Evolutionary conservation across 2,113 vertebrate species (phyloP).

Genomic region (Solenodon paradoxus): DNA sequence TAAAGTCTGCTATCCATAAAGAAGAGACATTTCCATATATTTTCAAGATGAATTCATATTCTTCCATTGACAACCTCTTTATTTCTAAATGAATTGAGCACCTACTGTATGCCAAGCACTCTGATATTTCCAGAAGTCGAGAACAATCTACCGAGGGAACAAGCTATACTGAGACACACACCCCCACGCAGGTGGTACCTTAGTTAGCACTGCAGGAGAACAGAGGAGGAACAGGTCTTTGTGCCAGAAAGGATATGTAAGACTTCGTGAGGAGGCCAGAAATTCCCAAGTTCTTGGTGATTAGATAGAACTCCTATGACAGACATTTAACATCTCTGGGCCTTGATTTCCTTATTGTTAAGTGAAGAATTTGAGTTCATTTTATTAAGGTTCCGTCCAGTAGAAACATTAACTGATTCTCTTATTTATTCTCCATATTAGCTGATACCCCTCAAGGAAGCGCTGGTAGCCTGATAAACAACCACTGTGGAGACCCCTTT

Average conservation of each 20-base stretch:
- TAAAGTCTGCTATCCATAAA: not conserved
- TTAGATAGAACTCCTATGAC: not conserved
- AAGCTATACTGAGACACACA: not conserved
- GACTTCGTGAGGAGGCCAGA: not conserved
- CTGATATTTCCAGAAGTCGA: not conserved
- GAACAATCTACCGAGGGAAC: not conserved
- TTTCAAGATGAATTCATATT: conserved; percentile 38
- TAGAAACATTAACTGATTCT: not conserved
- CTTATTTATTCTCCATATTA: not conserved
- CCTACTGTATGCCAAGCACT: not conserved
- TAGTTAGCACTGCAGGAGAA: not conserved
- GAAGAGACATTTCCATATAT: not conserved
- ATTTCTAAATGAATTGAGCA: not conserved
- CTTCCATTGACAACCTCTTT: not conserved
- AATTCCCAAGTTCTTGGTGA: not conserved
- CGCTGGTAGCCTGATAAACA: not conserved
- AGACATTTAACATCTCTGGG: not conserved
- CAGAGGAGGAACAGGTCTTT: not conserved
- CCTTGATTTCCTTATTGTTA: not conserved
- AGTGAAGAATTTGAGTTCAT: not conserved
- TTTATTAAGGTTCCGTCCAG: not conserved
- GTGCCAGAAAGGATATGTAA: not conserved
- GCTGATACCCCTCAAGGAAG: not conserved
- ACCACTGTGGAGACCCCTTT: not conserved
- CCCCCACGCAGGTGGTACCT: not conserved